Evolutionary conservation across 2,797 vertebrate genomes (phyloP).

Genomic region (Podarcis siculus): DNA sequence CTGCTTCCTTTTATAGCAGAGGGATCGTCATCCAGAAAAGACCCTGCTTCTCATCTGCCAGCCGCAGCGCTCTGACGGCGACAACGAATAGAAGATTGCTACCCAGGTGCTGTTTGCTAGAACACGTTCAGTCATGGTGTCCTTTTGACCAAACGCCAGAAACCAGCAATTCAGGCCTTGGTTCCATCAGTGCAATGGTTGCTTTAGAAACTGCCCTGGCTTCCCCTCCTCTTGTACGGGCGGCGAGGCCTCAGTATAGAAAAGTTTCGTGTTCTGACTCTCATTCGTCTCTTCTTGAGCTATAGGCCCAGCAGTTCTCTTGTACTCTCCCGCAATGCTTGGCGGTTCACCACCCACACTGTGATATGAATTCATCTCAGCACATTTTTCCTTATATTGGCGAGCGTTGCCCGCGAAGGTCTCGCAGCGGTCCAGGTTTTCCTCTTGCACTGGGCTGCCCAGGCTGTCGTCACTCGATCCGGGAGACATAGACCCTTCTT

Average conservation of each 20-base stretch:
- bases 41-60: background rate
- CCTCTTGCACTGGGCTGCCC: slow-evolving; percentile 91
- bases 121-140: fast-evolving
- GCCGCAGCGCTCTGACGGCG: fast-evolving
- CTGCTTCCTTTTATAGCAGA: background rate
- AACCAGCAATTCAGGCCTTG: background rate
- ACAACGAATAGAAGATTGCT: background rate
- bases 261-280: fast-evolving
- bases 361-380: slow-evolving; percentile 37
- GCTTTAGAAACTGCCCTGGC: slow-evolving; percentile 62
- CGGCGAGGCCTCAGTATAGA: slow-evolving; percentile 40
- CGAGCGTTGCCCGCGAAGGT: slow-evolving; percentile 81
- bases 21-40: background rate
- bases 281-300: background rate
- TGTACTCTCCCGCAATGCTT: background rate
- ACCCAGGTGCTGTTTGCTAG: fast-evolving
- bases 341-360: fast-evolving
- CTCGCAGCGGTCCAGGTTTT: slow-evolving; percentile 83
- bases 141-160: background rate
- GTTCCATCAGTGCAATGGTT: slow-evolving; percentile 57
- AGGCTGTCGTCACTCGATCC: slow-evolving; percentile 78
- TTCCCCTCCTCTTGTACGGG: slow-evolving; percentile 81
- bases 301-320: background rate
- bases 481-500: slow-evolving; percentile 71
- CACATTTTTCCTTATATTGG: slow-evolving; percentile 73